Evolutionary conservation across 1,140 invertebrate species (phyloP).

Genomic region (Drosophila nigrodunni): DNA sequence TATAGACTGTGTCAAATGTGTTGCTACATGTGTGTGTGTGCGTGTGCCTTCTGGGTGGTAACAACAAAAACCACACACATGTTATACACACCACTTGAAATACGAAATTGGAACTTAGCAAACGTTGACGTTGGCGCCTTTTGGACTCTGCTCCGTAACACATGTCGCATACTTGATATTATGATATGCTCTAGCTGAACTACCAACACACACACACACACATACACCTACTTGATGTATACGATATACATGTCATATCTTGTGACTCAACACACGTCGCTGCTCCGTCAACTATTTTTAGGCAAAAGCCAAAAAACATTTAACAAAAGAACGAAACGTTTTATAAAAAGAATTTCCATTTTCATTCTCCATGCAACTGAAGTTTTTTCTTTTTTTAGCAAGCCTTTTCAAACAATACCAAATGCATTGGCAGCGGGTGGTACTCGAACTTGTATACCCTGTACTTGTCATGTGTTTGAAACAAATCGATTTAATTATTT

Average conservation of each 20-base stretch:
- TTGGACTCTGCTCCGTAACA: conserved; percentile 50
- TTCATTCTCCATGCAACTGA: conserved; percentile 47
- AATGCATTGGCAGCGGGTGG: background rate
- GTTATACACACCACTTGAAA: conserved; percentile 63
- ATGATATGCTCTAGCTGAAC: conserved; percentile 18
- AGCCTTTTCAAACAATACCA: conserved; percentile 23
- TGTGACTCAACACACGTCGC: conserved; percentile 14
- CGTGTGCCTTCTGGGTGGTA: conserved; percentile 26
- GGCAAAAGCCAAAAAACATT: conserved; percentile 45
- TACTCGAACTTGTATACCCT: conserved; percentile 2
- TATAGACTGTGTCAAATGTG: background rate
- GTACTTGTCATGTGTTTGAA: too few relatives aligned
- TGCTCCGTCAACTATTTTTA: conserved; percentile 54
- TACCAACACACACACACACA: background rate
- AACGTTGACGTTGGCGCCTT: conserved; percentile 60
- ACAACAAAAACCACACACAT: conserved; percentile 32
- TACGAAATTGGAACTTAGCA: conserved; percentile 70
- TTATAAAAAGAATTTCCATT: conserved; percentile 47
- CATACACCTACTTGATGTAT: background rate
- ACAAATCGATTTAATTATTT: too few relatives aligned
- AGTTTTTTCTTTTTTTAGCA: conserved; percentile 9
- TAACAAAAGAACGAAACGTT: conserved; percentile 35
- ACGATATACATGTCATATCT: conserved; percentile 58
- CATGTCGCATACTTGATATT: conserved; percentile 73
- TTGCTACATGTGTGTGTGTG: background rate